Percentiles rank a stretch among this genome's conserved stretches.
Conservation (phyloP, 1,140 invertebrate genomes). For the Drosophila kanapiae region DNA sequence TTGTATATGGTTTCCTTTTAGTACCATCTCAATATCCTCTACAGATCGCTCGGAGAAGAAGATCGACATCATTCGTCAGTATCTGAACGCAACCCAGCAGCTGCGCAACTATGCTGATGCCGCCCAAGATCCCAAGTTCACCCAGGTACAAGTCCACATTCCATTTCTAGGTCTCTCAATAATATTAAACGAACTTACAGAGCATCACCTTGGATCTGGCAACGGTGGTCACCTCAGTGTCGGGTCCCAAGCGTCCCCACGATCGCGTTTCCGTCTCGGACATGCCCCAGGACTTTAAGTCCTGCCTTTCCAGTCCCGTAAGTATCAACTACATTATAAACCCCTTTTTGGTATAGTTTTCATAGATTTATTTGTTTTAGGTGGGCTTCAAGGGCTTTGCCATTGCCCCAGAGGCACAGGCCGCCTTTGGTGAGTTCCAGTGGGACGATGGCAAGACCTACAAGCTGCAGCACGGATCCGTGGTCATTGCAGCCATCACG, state of each 20-base stretch:
- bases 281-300: constrained; percentile 96
- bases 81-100: constrained; percentile 93
- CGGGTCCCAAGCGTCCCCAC: constrained; percentile 98
- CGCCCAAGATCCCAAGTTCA: constrained; percentile 94
- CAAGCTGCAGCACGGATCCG: constrained; percentile 95
- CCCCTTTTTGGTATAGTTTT: neutral
- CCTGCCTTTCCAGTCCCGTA: constrained; percentile 96
- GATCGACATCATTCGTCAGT: constrained; percentile 93
- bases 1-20: no score
- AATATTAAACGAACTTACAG: constrained; percentile 78
- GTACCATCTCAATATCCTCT: constrained; percentile 17
- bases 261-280: constrained; percentile 96
- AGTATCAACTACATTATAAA: constrained; percentile 56
- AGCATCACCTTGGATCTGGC: constrained; percentile 94
- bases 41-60: constrained; percentile 93
- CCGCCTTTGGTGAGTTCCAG: constrained; percentile 90
- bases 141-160: constrained; percentile 86
- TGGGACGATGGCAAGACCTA: constrained; percentile 94
- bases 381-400: constrained; percentile 98
- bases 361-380: constrained; percentile 85
- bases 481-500: constrained; percentile 99
- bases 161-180: neutral
- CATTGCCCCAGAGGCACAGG: constrained; percentile 89
- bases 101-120: constrained; percentile 93
- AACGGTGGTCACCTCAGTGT: constrained; percentile 96